A percentile compares a stretch with the other conserved stretches of the same genome.
These are phyloP conservation scores for Podocnemis expansa DNA, from an alignment of 2,113 vertebrate genomes.

Conservation along the genomic window DNA sequence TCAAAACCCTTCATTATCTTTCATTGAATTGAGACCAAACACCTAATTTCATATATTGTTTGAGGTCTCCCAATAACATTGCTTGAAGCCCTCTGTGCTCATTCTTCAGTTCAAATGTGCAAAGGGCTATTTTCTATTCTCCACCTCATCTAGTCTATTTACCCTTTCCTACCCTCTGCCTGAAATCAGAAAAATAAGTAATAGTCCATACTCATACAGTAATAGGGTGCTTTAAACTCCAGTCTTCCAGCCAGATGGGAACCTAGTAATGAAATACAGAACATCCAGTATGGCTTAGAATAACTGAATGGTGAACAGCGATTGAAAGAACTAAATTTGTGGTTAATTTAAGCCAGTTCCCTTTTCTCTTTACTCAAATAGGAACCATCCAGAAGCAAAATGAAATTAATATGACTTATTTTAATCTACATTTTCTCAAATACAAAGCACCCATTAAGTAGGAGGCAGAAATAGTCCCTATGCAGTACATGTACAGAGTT, in stretches of 20 bases:
- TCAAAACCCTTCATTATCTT: constrained; percentile 71
- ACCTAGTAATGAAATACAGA: constrained; percentile 59
- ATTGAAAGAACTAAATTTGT: constrained; percentile 10
- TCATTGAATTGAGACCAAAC: constrained; percentile 69
- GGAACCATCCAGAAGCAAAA: constrained; percentile 51
- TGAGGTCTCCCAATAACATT: constrained; percentile 38
- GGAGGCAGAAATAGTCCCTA: background rate
- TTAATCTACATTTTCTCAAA: constrained; percentile 5
- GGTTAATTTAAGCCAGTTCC: constrained; percentile 37
- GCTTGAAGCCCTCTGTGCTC: constrained; percentile 40
- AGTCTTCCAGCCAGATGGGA: constrained; percentile 64
- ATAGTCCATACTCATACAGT: constrained; percentile 3
- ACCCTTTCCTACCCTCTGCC: constrained; percentile 6
- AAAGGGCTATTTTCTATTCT: background rate
- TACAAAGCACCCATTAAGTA: background rate
- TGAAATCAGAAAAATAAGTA: constrained; percentile 38
- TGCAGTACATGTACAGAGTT: constrained; percentile 21
- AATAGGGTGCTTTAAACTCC: constrained; percentile 50
- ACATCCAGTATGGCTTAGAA: constrained; percentile 45
- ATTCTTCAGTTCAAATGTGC: constrained; percentile 38
- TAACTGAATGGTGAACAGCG: constrained; percentile 46
- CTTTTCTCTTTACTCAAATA: constrained; percentile 55
- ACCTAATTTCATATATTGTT: constrained; percentile 73
- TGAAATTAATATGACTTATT: constrained; percentile 38
- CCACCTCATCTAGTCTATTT: background rate